Conservation (phyloP, 2,113 vertebrate species). For the Oryzias celebensis region DNA sequence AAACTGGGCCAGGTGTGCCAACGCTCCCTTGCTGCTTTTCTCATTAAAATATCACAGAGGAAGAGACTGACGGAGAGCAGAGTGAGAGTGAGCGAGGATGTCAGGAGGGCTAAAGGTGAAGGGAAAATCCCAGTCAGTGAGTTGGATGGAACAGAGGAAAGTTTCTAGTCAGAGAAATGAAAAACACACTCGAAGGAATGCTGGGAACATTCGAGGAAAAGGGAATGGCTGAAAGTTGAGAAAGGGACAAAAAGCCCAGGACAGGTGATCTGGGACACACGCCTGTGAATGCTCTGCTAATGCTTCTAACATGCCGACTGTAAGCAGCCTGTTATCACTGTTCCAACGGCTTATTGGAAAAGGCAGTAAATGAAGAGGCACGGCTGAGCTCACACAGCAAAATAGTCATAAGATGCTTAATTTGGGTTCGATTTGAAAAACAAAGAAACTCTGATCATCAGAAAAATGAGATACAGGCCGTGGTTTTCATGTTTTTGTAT, state of each 20-base stretch:
- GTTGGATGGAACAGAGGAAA: conserved; percentile 29
- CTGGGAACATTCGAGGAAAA: conserved; percentile 54
- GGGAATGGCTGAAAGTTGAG: conserved; percentile 18
- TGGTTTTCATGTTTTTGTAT: too few relatives aligned
- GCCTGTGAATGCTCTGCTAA: too few relatives aligned
- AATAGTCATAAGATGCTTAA: too few relatives aligned
- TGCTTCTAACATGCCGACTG: too few relatives aligned
- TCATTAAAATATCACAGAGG: conserved; percentile 47
- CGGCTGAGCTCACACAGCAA: too few relatives aligned
- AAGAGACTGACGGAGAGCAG: conserved; percentile 10
- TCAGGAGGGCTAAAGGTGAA: conserved; percentile 37
- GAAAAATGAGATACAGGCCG: too few relatives aligned
- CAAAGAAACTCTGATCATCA: too few relatives aligned
- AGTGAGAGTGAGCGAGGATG: background rate
- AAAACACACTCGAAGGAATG: conserved; percentile 52
- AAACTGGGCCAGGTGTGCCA: conserved; percentile 62
- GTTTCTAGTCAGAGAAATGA: conserved; percentile 46
- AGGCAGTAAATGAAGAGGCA: too few relatives aligned
- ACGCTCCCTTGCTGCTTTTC: conserved; percentile 48
- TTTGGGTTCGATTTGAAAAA: too few relatives aligned
- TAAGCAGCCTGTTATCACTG: too few relatives aligned
- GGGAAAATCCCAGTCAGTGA: conserved; percentile 55
- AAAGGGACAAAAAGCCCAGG: conserved; percentile 15
- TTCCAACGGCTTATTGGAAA: too few relatives aligned
- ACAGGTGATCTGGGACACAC: conserved; percentile 35